A percentile compares a stretch with the other conserved stretches of the same genome.
Conservation (phyloP, 30 jellyfish, hydroid and myxozoan species). For the Aurelia sp. region DNA sequence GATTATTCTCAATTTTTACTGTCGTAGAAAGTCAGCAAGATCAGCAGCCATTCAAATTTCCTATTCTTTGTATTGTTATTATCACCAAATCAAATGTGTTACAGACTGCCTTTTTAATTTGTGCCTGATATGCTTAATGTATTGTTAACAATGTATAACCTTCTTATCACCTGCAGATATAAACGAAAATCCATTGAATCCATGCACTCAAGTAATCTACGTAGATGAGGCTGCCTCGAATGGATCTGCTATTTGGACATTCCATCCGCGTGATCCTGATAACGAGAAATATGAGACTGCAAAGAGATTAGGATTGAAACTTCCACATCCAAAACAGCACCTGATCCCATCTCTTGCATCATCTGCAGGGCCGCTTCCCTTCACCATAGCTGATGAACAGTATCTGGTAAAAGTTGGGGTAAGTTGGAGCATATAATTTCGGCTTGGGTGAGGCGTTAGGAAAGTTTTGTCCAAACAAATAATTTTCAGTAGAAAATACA, state of each 20-base stretch:
- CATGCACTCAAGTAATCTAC: conserved; percentile 44
- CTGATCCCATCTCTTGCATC: conserved; percentile 11
- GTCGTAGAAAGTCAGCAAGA: no score
- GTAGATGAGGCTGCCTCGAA: conserved; percentile 63
- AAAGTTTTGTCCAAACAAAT: background rate
- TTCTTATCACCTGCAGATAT: conserved; percentile 26
- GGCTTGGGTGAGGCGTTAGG: background rate
- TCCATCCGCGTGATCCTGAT: conserved; percentile 65
- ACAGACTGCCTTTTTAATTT: no score
- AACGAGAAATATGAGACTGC: conserved; percentile 59
- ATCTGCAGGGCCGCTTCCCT: conserved; percentile 35
- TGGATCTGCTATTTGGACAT: conserved; percentile 55
- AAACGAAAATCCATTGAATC: conserved; percentile 55
- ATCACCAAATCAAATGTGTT: no score
- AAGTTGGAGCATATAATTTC: background rate
- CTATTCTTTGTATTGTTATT: no score
- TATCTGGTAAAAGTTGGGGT: conserved; percentile 54
- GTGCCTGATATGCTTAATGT: no score
- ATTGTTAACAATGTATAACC: background rate
- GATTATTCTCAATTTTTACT: no score
- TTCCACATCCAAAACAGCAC: conserved; percentile 34
- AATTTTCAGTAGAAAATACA: no score
- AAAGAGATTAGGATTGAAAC: conserved; percentile 22
- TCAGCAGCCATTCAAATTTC: no score
- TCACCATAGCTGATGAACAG: conserved; percentile 34